A percentile compares a stretch with the other conserved stretches of the same genome.
These are phyloP conservation scores for Cydia strobilella DNA, from an alignment of 1,140 invertebrate genomes.

Conservation along the genomic window DNA sequence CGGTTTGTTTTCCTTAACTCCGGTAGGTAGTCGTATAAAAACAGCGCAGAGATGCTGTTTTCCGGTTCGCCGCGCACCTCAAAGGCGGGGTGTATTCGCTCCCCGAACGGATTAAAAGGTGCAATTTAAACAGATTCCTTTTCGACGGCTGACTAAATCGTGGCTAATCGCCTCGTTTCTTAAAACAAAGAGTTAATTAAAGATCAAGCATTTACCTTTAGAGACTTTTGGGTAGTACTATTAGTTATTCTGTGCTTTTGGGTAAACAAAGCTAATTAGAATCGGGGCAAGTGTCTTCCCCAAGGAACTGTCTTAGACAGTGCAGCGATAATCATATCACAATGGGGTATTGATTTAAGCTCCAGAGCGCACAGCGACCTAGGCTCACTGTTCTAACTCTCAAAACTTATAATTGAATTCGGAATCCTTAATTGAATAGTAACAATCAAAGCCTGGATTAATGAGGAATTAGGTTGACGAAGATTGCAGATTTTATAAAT, in stretches of 20 bases:
- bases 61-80: conserved; percentile 39
- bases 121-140: conserved; percentile 43
- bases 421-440: conserved; percentile 64
- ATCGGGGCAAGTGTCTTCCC: conserved; percentile 33
- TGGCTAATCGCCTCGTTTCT: conserved; percentile 27
- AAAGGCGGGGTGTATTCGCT: conserved; percentile 36
- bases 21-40: conserved; percentile 30
- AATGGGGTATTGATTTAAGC: conserved; percentile 55
- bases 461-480: conserved; percentile 40
- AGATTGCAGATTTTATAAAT: conserved; percentile 2
- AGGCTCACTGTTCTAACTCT: conserved; percentile 45
- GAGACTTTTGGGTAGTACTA: background rate
- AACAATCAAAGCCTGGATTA: conserved; percentile 60
- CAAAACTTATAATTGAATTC: conserved; percentile 69
- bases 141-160: conserved; percentile 36
- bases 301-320: conserved; percentile 30
- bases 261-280: conserved; percentile 28
- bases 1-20: conserved; percentile 35
- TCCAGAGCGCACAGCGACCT: conserved; percentile 50
- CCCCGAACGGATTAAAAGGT: conserved; percentile 40
- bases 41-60: conserved; percentile 36
- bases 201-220: conserved; percentile 21
- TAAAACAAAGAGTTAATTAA: conserved; percentile 30
- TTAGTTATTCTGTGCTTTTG: too few relatives aligned
- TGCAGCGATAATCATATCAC: conserved; percentile 48